A percentile compares a stretch with the other conserved stretches of the same genome.
Conservation (phyloP, 2,797 vertebrate genomes). For the Prionace glauca region DNA sequence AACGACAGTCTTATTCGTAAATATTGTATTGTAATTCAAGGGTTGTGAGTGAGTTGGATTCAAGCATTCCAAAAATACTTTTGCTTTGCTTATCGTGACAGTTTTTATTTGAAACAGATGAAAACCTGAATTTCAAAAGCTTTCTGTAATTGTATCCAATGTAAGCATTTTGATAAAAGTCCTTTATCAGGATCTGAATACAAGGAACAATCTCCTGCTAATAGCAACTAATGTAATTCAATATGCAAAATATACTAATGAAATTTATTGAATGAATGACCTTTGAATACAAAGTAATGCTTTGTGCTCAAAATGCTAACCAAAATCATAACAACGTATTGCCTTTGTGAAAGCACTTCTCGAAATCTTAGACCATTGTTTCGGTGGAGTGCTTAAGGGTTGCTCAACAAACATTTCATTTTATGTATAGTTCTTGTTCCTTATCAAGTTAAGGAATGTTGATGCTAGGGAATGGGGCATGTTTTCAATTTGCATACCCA, state of each 20-base stretch:
- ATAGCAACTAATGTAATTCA: background rate
- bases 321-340: background rate
- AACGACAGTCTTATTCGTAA: background rate
- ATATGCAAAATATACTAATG: background rate
- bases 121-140: background rate
- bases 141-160: background rate
- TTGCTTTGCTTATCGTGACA: background rate
- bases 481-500: background rate
- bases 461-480: background rate
- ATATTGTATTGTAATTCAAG: background rate
- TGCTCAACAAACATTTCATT: background rate
- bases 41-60: background rate
- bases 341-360: background rate
- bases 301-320: background rate
- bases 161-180: background rate
- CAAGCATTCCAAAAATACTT: background rate
- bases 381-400: background rate
- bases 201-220: background rate
- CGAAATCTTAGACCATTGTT: background rate
- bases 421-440: background rate
- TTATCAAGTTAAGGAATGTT: background rate
- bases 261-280: background rate
- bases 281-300: background rate
- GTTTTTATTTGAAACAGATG: conserved; percentile 20
- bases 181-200: background rate